Evolutionary conservation across 2,797 vertebrate genomes (phyloP), one percentile per base, ranked within the genome.

Genomic region (Peromyscus attwateri): DNA sequence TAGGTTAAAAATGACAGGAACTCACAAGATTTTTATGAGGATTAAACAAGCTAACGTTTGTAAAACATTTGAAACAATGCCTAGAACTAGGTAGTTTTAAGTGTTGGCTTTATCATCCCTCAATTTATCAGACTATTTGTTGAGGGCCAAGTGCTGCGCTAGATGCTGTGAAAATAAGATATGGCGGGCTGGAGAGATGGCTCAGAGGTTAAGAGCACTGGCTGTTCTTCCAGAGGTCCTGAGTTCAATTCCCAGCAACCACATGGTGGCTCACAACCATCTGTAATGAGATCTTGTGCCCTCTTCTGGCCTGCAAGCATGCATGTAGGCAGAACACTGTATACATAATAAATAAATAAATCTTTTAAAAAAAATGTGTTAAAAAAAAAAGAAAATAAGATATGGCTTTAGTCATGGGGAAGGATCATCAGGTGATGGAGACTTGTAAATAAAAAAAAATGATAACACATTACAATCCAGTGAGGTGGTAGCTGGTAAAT

Each of bases 311-410:
- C n/a, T n/a, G n/a, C n/a, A n/a, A n/a, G n/a, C n/a, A n/a, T n/a
- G n/a, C n/a, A n/a, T n/a, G n/a, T n/a, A n/a, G n/a, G n/a, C n/a
- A n/a, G n/a, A n/a, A n/a, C n/a, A n/a, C n/a, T n/a, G n/a, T n/a
- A n/a, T n/a, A n/a, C n/a, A n/a, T n/a, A n/a, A n/a, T n/a, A n/a
- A n/a, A n/a, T n/a, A n/a, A n/a, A n/a, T n/a, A n/a, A n/a, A n/a
- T n/a, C n/a, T n/a, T n/a, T n/a, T n/a, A n/a, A n/a, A n/a, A n/a
- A n/a, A n/a, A n/a, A n/a, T n/a, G n/a, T n/a, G n/a, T n/a, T n/a
- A n/a, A n/a, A n/a, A n/a, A n/a, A n/a, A n/a, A n/a, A n/a, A n/a
- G 77, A 94, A 96, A 94, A 95, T 96, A 75, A 95, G 71, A 95
- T 85, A 19, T 77, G 52, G 40, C 66, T 98, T 91, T 57, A 79